These are phyloP conservation scores for Macaria liturata DNA, from an alignment of 2,888 invertebrate genomes.

Conservation along the genomic window DNA sequence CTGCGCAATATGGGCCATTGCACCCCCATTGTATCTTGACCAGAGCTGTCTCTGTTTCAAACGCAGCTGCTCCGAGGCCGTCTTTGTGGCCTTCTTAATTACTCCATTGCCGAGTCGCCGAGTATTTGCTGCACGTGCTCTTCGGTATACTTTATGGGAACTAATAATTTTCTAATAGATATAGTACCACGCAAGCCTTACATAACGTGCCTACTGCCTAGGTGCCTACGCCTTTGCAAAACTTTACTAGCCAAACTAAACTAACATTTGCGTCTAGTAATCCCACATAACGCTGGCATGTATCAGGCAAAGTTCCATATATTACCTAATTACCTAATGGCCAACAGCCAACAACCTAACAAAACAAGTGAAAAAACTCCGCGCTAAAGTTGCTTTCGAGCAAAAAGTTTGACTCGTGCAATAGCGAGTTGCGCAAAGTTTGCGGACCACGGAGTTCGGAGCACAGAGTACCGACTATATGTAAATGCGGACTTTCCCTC, in stretches of 20 bases:
- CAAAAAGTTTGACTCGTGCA: slow-evolving; percentile 21
- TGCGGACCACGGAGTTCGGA: neutral
- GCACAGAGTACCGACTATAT: slow-evolving; percentile 8
- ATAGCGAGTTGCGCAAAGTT: slow-evolving; percentile 15
- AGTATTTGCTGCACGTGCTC: neutral
- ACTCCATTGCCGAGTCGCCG: slow-evolving; percentile 36
- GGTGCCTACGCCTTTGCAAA: too few relatives aligned
- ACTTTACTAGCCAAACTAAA: too few relatives aligned
- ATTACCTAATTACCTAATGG: slow-evolving; percentile 15
- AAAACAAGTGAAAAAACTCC: slow-evolving; percentile 14
- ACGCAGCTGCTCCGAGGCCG: slow-evolving; percentile 47
- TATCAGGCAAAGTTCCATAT: neutral
- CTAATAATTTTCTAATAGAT: too few relatives aligned
- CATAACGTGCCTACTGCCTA: too few relatives aligned
- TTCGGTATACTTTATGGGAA: too few relatives aligned
- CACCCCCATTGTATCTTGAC: slow-evolving; percentile 57
- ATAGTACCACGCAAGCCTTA: too few relatives aligned
- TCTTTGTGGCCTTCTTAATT: slow-evolving; percentile 63
- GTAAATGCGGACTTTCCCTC: slow-evolving; percentile 27
- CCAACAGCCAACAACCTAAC: slow-evolving; percentile 17
- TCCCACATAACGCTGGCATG: neutral
- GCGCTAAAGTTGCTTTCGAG: slow-evolving; percentile 12
- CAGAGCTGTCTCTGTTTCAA: slow-evolving; percentile 57
- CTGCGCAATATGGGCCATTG: slow-evolving; percentile 60
- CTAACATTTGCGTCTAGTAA: neutral